phyloP scores from a whole-genome alignment of 92 coral and sea anemone species.

The Ricordea florida region DNA sequence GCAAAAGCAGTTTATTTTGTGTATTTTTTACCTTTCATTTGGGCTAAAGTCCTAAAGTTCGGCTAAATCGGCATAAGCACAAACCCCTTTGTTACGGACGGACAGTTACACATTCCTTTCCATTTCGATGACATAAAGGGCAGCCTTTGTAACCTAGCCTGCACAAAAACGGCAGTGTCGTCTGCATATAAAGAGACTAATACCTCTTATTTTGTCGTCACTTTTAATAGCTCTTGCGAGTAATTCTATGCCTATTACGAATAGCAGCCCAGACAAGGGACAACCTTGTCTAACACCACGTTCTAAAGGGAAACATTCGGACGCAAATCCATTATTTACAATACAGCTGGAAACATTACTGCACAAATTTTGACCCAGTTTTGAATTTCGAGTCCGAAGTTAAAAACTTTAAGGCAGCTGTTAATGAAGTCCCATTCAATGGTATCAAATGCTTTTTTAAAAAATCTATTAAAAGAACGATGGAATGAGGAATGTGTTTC shows the following conservation, averaged over 20 bases:
- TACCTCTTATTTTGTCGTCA: background rate
- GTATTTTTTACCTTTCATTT: too few species aligned
- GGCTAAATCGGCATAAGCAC: too few species aligned
- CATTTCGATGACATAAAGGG: too few species aligned
- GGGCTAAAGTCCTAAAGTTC: too few species aligned
- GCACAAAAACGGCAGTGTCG: background rate
- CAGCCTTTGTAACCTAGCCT: too few species aligned
- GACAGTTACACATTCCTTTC: too few species aligned
- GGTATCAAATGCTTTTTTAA: background rate
- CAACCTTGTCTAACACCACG: conserved; percentile 1
- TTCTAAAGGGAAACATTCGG: background rate
- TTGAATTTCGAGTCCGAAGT: background rate
- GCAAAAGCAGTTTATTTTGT: too few species aligned
- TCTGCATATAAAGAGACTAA: background rate
- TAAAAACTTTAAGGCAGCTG: background rate
- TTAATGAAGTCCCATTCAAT: background rate
- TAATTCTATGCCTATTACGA: background rate
- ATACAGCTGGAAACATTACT: background rate
- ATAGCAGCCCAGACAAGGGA: background rate
- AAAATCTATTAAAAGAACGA: too few species aligned
- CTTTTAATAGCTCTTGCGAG: background rate
- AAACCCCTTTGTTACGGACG: too few species aligned
- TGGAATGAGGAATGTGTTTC: background rate
- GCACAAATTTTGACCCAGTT: background rate
- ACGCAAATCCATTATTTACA: background rate